Base-by-base conservation (phyloP, 2,888 invertebrate species). In the Drosophila gaucha region DNA sequence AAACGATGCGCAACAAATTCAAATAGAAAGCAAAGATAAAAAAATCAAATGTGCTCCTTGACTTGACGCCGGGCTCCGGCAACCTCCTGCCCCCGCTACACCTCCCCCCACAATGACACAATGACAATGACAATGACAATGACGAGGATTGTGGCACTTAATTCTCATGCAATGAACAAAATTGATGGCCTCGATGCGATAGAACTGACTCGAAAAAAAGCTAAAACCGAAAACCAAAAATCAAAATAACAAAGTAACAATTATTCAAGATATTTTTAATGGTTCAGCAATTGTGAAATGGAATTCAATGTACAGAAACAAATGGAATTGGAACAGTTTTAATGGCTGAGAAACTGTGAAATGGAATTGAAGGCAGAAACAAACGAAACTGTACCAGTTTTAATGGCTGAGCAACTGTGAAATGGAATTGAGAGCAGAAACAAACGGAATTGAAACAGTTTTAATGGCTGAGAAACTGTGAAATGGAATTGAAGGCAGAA, bases 1-100 rank as follows among this genome's bases (percentile, higher is more conserved):
- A 76, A 73, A 70, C 65, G 80, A 86, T 66, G 86, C 83, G 86
- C 83, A 87, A 87, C 87, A 80, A 86, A 80, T 84, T 86, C 74
- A 80, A 80, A 87, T 84, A 68, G 68, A 74, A 71, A 67, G 74
- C 71, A 77, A 71, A 70, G 69, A 69, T 73, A 68, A 58, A 50
- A 44, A 74, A 78, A 57, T 78, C 86, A 74, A 79, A 80, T 80
- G 68, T 65, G 56, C 56, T 59, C 28, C 60, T 67, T 60, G 59
- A 67, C 67, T 72, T 72, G 57, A 55, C 62, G 46, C 60, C 16
- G 30, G 38, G 41, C 33, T 50, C 49, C 28, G 16, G 36, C 36
- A 26, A 14, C 43, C 28, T 3, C 6, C 28, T 18, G 3, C 5
- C 0, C 14, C 16, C 3, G 16, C 5, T 3, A 2, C 28, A 6